Evolutionary conservation across 2,888 invertebrate species (phyloP).

Genomic region (Marasmarcha lunaedactyla): DNA sequence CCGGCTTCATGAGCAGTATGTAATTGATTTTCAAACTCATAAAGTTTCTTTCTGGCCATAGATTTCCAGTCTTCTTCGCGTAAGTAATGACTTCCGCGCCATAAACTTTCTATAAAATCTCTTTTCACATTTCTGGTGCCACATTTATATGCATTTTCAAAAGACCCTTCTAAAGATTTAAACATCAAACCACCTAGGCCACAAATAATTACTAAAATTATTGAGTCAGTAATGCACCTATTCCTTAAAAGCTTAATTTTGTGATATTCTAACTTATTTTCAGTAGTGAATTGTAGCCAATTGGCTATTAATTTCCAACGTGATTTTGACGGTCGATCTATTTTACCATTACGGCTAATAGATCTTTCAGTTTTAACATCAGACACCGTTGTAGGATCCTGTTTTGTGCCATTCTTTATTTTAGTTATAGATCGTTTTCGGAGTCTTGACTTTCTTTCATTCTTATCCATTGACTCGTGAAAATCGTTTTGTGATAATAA

Average conservation of each 20-base stretch:
- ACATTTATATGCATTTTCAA: conserved; percentile 89
- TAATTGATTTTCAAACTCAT: conserved; percentile 88
- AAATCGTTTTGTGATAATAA: conserved; percentile 31
- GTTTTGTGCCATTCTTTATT: conserved; percentile 23
- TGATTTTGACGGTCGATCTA: conserved; percentile 35
- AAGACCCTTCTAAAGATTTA: conserved; percentile 84
- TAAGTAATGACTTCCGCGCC: conserved; percentile 84
- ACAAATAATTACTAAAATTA: conserved; percentile 79
- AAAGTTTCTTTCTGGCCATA: conserved; percentile 81
- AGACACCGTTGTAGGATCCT: conserved; percentile 9
- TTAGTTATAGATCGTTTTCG: conserved; percentile 38
- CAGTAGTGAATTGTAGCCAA: conserved; percentile 71
- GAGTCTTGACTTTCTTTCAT: conserved; percentile 28
- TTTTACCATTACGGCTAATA: conserved; percentile 24
- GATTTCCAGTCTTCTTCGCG: conserved; percentile 93
- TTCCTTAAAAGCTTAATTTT: conserved; percentile 71
- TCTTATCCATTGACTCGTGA: conserved; percentile 14
- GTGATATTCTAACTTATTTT: conserved; percentile 66
- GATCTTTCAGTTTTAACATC: conserved; percentile 26
- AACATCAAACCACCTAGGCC: conserved; percentile 86
- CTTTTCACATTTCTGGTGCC: conserved; percentile 88
- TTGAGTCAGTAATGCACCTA: conserved; percentile 75
- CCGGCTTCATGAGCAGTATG: conserved; percentile 88
- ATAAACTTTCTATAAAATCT: conserved; percentile 86
- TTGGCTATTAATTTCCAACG: conserved; percentile 51